Conservation (phyloP, 2,113 vertebrate species). For the Hyla sarda region DNA sequence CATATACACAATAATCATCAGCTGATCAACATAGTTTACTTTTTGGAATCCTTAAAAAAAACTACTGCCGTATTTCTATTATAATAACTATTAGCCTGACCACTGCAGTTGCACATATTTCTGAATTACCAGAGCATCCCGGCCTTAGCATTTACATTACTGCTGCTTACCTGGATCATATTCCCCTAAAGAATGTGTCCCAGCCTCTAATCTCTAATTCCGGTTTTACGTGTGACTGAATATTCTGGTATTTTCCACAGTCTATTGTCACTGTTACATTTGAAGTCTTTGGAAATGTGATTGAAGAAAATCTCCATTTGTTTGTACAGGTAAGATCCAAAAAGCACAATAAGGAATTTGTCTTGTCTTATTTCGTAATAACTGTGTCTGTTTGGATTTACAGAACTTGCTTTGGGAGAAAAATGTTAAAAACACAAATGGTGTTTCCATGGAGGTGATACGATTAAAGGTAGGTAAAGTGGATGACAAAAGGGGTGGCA, state of each 20-base stretch:
- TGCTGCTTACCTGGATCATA: neutral
- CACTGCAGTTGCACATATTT: too few species aligned
- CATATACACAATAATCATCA: too few species aligned
- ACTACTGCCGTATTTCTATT: too few species aligned
- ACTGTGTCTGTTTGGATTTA: conserved; percentile 42
- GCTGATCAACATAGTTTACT: too few species aligned
- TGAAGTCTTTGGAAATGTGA: conserved; percentile 84
- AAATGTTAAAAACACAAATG: conserved; percentile 81
- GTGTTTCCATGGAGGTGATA: conserved; percentile 85
- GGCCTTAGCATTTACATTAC: neutral
- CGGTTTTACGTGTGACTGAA: neutral
- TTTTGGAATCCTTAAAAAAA: too few species aligned
- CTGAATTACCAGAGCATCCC: too few species aligned
- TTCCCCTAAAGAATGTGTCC: neutral
- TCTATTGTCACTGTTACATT: conserved; percentile 91
- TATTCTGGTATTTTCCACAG: conserved; percentile 71
- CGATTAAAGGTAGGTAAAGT: conserved; percentile 84
- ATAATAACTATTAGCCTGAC: too few species aligned
- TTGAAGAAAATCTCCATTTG: conserved; percentile 85
- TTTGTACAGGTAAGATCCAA: conserved; percentile 86
- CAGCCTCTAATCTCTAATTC: neutral
- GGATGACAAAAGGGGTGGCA: neutral
- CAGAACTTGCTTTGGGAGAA: conserved; percentile 97
- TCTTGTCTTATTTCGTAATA: conserved; percentile 44
- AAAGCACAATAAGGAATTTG: neutral